A percentile compares a stretch with the other conserved stretches of the same genome.
Evolutionary conservation across 2,797 vertebrate genomes (phyloP).

Genomic region (Calcarius lapponicus): DNA sequence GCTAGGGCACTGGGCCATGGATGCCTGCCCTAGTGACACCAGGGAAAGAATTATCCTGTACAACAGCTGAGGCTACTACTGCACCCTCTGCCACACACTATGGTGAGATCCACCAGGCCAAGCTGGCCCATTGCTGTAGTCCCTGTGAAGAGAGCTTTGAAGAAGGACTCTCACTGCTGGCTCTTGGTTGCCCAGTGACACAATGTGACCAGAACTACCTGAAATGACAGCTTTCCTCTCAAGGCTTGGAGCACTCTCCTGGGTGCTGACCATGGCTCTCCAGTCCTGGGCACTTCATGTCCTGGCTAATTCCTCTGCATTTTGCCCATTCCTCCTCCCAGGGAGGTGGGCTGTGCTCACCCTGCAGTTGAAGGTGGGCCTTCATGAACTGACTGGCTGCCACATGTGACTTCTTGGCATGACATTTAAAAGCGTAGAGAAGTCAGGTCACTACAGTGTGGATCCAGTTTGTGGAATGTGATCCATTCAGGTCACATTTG

Average conservation of each 20-base stretch:
- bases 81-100: no score
- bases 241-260: not conserved
- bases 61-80: not conserved
- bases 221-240: not conserved
- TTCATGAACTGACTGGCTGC: not conserved
- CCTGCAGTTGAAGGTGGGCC: not conserved
- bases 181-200: not conserved
- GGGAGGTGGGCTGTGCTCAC: not conserved
- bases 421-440: not conserved
- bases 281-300: not conserved
- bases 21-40: not conserved
- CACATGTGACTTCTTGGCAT: not conserved
- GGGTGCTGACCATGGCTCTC: not conserved
- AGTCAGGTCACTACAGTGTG: not conserved
- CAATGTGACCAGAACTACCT: not conserved
- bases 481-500: not conserved
- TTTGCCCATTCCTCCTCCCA: not conserved
- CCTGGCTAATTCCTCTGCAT: not conserved
- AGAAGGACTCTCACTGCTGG: not conserved
- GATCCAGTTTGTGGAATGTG: not conserved
- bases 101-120: not conserved
- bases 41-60: not conserved
- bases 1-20: not conserved
- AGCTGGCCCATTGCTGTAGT: not conserved
- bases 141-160: not conserved